Evolutionary conservation across 1,140 invertebrate genomes (phyloP).

Genomic region (Pseudomyrmex gracilis): DNA sequence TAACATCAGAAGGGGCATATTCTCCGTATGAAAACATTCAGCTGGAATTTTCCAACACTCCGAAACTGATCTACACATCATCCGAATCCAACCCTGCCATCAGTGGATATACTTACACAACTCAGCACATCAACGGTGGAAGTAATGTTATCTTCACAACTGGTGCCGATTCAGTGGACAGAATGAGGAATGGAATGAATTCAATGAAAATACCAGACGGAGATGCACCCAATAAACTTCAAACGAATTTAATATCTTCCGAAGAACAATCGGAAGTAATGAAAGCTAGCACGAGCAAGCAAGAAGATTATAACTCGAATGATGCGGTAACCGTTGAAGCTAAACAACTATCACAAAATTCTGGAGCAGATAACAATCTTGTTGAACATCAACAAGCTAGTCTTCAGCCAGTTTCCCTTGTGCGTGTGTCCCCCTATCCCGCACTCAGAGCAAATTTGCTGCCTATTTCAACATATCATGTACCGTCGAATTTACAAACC

Average conservation of each 20-base stretch:
- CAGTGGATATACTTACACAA: constrained; percentile 41
- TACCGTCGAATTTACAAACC: not conserved
- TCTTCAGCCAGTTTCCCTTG: not conserved
- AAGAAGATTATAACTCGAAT: not conserved
- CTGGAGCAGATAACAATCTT: not conserved
- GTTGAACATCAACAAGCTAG: not conserved
- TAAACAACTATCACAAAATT: not conserved
- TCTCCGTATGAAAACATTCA: constrained; percentile 24
- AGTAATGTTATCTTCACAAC: constrained; percentile 51
- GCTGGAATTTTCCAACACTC: not conserved
- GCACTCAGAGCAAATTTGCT: constrained; percentile 24
- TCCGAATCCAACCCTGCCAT: constrained; percentile 21
- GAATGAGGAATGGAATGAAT: constrained; percentile 19
- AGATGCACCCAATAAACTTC: not conserved
- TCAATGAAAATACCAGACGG: not conserved
- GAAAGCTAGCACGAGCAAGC: not conserved
- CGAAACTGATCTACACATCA: constrained; percentile 22
- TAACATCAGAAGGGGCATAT: constrained; percentile 14
- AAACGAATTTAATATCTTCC: not conserved
- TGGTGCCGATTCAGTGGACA: constrained; percentile 9
- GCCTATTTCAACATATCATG: constrained; percentile 9
- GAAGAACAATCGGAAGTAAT: not conserved
- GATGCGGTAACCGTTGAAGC: not conserved
- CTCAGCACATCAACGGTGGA: constrained; percentile 35
- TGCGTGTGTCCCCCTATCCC: constrained; percentile 1